Conservation (phyloP, 2,113 vertebrate genomes). For the Macrotis lagotis region DNA sequence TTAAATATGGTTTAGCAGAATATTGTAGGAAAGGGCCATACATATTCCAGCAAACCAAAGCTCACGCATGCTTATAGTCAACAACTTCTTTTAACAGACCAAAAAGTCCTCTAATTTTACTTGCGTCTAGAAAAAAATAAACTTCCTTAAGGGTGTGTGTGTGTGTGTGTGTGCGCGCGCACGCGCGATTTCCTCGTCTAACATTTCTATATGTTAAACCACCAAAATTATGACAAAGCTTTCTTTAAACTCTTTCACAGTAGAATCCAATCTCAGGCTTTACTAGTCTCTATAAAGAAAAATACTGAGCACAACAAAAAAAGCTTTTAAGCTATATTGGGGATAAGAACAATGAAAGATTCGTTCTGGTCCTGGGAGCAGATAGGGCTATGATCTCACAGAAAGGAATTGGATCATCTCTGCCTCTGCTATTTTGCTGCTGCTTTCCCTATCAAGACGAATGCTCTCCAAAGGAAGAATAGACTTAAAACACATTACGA, state of each 20-base stretch:
- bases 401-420: background rate
- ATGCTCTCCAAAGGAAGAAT: background rate
- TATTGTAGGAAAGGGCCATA: background rate
- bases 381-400: background rate
- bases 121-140: background rate
- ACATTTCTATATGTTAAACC: background rate
- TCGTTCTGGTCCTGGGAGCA: background rate
- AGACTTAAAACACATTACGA: background rate
- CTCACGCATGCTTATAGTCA: background rate
- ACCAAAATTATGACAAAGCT: background rate
- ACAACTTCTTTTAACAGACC: background rate
- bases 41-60: background rate
- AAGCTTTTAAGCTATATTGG: background rate
- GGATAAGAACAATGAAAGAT: background rate
- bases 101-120: background rate
- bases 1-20: background rate
- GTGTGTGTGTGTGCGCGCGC: background rate
- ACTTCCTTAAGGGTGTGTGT: background rate
- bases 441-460: background rate
- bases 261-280: background rate
- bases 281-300: background rate
- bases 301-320: background rate
- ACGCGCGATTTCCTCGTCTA: background rate
- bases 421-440: background rate
- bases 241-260: background rate